These are phyloP conservation scores for Epicampocera succincta DNA, from an alignment of 2,888 invertebrate species.

Conservation along the genomic window DNA sequence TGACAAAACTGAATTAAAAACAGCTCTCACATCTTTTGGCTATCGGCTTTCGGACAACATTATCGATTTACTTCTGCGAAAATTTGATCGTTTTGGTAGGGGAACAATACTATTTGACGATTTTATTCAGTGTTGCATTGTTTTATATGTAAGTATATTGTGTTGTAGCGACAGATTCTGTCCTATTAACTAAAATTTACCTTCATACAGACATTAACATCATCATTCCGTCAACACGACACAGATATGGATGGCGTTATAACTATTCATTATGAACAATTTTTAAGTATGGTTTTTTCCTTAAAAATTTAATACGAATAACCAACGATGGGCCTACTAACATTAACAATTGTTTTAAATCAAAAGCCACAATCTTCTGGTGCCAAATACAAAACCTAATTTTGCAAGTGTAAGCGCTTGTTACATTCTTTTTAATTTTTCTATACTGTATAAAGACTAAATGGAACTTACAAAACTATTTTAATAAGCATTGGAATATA, in stretches of 20 bases:
- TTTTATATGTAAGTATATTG: conserved; percentile 92
- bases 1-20: conserved; percentile 93
- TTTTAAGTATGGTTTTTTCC: conserved; percentile 94
- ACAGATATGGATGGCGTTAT: conserved; percentile 97
- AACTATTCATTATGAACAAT: conserved; percentile 97
- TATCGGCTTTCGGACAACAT: conserved; percentile 92
- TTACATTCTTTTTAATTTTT: too few relatives aligned
- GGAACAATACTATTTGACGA: conserved; percentile 98
- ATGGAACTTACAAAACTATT: too few relatives aligned
- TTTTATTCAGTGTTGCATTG: conserved; percentile 97
- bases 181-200: not conserved
- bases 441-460: too few relatives aligned
- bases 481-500: not conserved
- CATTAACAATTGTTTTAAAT: not conserved
- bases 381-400: conserved; percentile 40
- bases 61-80: conserved; percentile 90
- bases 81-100: conserved; percentile 96
- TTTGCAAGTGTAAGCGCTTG: too few relatives aligned
- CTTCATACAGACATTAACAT: conserved; percentile 90
- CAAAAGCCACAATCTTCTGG: conserved; percentile 12
- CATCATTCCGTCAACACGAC: conserved; percentile 93
- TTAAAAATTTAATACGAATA: conserved; percentile 84
- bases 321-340: not conserved
- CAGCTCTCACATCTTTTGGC: conserved; percentile 94
- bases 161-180: too few relatives aligned